These are phyloP conservation scores for Proterorhinus semilunaris DNA, from an alignment of 2,113 vertebrate species.

Conservation along the genomic window DNA sequence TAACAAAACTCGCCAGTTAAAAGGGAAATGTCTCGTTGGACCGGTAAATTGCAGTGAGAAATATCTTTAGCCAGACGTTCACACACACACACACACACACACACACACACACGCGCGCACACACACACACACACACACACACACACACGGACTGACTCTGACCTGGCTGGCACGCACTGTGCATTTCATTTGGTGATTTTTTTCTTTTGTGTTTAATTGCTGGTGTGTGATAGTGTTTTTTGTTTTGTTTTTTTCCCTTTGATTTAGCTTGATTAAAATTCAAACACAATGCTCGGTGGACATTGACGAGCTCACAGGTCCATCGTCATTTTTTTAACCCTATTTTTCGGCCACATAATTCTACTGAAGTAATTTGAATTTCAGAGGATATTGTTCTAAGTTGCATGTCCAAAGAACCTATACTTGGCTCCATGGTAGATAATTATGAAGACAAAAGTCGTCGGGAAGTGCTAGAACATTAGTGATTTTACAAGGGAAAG, in stretches of 20 bases:
- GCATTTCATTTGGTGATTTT: slow-evolving; percentile 45
- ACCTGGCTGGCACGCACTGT: slow-evolving; percentile 23
- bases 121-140: slow-evolving; percentile 27
- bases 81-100: slow-evolving; percentile 21
- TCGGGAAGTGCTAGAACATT: background rate
- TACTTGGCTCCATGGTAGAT: background rate
- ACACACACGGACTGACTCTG: slow-evolving; percentile 4
- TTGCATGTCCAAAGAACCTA: background rate
- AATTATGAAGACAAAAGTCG: background rate
- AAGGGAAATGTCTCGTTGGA: slow-evolving; percentile 63
- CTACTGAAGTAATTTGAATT: background rate
- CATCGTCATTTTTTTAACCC: background rate
- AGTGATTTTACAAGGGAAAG: background rate
- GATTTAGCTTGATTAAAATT: slow-evolving; percentile 20
- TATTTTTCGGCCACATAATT: background rate
- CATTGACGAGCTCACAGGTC: background rate
- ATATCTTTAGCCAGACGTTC: slow-evolving; percentile 59
- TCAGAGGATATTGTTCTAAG: background rate
- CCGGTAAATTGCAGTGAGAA: slow-evolving; percentile 61
- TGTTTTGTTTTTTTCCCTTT: slow-evolving; percentile 31
- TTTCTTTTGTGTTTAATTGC: slow-evolving; percentile 49
- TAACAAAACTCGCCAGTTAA: slow-evolving; percentile 62
- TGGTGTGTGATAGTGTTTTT: slow-evolving; percentile 30
- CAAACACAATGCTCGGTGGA: slow-evolving; percentile 13
- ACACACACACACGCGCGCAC: slow-evolving; percentile 11